Evolutionary conservation across 2,888 invertebrate species (phyloP), one percentile per base, ranked within the genome.

Genomic region (Anoplius nigerrimus): DNA sequence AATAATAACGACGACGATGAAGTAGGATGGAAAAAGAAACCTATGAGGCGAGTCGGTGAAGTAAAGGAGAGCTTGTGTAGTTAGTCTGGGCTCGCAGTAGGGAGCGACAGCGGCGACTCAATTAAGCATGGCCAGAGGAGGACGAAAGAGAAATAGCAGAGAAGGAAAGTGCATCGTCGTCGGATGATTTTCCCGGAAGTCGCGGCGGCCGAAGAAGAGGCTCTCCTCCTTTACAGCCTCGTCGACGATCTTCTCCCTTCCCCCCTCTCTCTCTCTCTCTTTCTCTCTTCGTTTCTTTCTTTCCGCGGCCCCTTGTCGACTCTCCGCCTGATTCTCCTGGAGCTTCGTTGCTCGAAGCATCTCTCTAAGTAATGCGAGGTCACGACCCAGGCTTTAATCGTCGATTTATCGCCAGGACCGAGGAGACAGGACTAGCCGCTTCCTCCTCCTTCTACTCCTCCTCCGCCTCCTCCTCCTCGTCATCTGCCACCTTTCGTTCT

Each of bases 281-380:
- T 48, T 16, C 13, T 22, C 11, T 15, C 8, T 21, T 48, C 18
- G 27, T 42, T 22, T 16, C 21, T 66, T 22, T 18, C 48, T 65
- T 61, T 66, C 59, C 59, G 62, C 60, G 59, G 70, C 61, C 66
- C 69, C 73, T 34, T 13, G 34, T 11, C 34, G 34, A 34, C 34
- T 34, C 34, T 34, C 34, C 4, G 34, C 4, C 34, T 11, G 34
- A 34, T 3, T 34, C 34, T 34, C 2, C 34, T 34, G 11, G 34
- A 34, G 34, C 34, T 34, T 34, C 34, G 11, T 34, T 34, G 34
- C 34, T 34, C 34, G 34, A 3, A 34, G 34, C 34, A 34, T 72
- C 34, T 70, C 69, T 74, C 72, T 73, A 75, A 80, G 81, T 77
- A 81, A 82, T 79, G 75, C 73, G 79, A 69, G 80, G 82, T 82